A percentile compares a stretch with the other conserved stretches of the same genome.
Conservation (phyloP, 2,797 vertebrate genomes). For the Gambusia yucatana region DNA sequence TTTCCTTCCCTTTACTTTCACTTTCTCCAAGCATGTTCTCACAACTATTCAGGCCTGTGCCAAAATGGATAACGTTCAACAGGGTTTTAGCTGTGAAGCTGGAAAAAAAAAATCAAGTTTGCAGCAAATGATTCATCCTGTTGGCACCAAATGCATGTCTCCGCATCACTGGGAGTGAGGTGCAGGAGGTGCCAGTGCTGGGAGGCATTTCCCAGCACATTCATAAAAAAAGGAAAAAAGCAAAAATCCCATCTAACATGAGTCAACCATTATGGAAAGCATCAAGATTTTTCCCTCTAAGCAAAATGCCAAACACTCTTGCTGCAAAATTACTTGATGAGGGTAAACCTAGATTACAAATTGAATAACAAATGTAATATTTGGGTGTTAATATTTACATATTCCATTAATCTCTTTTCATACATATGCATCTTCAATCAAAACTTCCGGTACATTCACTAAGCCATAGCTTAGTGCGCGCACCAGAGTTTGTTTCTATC, state of each 20-base stretch:
- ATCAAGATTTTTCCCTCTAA: constrained; percentile 23
- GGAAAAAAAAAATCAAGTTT: constrained; percentile 44
- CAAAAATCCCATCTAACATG: constrained; percentile 46
- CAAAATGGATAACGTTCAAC: constrained; percentile 49
- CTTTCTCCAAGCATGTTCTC: constrained; percentile 19
- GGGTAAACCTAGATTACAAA: constrained; percentile 52
- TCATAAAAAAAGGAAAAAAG: constrained; percentile 37
- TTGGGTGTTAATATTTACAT: background rate
- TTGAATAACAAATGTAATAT: constrained; percentile 11
- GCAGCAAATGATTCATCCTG: constrained; percentile 65
- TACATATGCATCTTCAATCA: constrained; percentile 12
- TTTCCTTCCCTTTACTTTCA: constrained; percentile 17
- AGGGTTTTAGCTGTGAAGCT: constrained; percentile 14
- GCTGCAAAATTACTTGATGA: constrained; percentile 46
- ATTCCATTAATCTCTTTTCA: background rate
- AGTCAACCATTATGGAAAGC: constrained; percentile 67
- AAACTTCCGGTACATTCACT: constrained; percentile 7
- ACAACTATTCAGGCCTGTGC: constrained; percentile 23
- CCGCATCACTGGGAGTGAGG: constrained; percentile 40
- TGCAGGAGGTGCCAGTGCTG: constrained; percentile 51
- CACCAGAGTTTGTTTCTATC: constrained; percentile 39
- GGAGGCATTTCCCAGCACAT: constrained; percentile 69
- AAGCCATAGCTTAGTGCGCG: constrained; percentile 6
- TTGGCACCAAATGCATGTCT: constrained; percentile 49
- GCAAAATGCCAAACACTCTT: constrained; percentile 49